Percentiles rank a stretch among this genome's conserved stretches.
These are phyloP conservation scores for Dryadula phaetusa DNA, from an alignment of 2,888 invertebrate species.

Conservation along the genomic window DNA sequence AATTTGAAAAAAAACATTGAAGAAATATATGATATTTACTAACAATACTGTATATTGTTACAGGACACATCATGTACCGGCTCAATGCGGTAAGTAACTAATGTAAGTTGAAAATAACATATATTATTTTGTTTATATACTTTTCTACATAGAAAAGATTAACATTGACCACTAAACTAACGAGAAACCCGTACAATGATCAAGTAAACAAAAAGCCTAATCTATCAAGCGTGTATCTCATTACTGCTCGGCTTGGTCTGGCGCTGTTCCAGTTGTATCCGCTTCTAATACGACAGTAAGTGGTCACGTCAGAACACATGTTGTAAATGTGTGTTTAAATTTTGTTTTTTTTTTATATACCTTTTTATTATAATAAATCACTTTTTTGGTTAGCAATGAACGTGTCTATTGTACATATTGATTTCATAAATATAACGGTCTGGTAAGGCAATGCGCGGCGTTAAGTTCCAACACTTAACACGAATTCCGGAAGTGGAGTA, in stretches of 20 bases:
- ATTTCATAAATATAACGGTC: no score
- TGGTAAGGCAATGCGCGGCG: no score
- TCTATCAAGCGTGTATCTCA: constrained; percentile 33
- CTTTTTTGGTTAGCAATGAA: no score
- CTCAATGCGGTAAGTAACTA: constrained; percentile 30
- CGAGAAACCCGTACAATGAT: constrained; percentile 16
- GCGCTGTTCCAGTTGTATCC: constrained; percentile 30
- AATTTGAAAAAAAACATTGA: no score
- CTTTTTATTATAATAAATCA: neutral
- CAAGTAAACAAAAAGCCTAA: constrained; percentile 23
- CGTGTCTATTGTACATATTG: no score
- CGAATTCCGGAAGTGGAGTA: no score
- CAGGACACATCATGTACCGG: constrained; percentile 29
- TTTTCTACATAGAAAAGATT: neutral
- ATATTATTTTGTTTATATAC: neutral
- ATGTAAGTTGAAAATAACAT: neutral
- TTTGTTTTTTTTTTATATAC: neutral
- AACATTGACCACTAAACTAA: constrained; percentile 21
- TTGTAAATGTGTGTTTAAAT: neutral
- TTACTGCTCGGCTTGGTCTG: constrained; percentile 34
- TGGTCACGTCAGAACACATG: constrained; percentile 1
- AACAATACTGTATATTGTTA: constrained; percentile 16
- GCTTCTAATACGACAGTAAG: constrained; percentile 14
- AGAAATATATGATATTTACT: neutral
- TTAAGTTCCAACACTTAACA: no score